Base-by-base conservation (phyloP, 2,113 vertebrate species). In the Mohoua ochrocephala region DNA sequence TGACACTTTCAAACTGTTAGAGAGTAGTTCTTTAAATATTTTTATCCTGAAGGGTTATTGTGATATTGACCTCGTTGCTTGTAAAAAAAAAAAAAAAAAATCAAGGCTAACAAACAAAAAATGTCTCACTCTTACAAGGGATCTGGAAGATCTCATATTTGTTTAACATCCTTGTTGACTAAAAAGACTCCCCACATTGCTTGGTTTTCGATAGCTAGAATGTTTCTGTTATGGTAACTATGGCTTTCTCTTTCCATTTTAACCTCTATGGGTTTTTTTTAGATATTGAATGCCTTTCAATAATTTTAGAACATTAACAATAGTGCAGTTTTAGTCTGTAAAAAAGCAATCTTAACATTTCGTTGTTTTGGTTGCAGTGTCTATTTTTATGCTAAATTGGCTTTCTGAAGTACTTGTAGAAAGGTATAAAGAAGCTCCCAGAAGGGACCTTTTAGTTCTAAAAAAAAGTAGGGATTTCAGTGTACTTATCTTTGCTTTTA, bases 21-120 rank as follows among this genome's bases (percentile, higher is more conserved):
- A 65, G 75, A 88, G 50, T 35, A 65, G 15, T 35, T 86, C 41
- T 87, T 82, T 44, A 83, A 95, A 73, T 73, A 73, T 33, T 78
- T 89, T 90, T 85, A 4, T 83, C 54, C 33, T 65, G 28, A 31
- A 77, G 47, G 19, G 9, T 74, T 77, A 8, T 41, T 59, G 67
- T 90, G 30, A 18, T 90, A 19, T 56, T 88, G 82, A 93, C 50
- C 50, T 64, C 9, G 3, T 10, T 30, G 19, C 6, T 8, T 27
- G 13, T 12, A 42, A 69, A 91, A 68, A 53, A 31, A 53, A 60
- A 90, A 42, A 60, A 53, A 37, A 54, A 52, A 57, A 78, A 31
- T 14, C 6, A 24, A 64, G 23, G 7, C 15, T 47, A 84, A 64
- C 5, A 50, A 44, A 31, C 2, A 42, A 61, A 42, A 42, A 60